These are phyloP conservation scores for Felis catus DNA, from an alignment of 2,113 vertebrate species.

Conservation along the genomic window F.catus_Fca126_mat1.0 CM031415.1:189235501-189236000, in stretches of 20 bases:
- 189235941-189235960: constrained; percentile 81
- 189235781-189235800: constrained; percentile 67
- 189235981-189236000: constrained; percentile 89
- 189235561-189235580: constrained; percentile 73
- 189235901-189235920: constrained; percentile 85
- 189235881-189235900: constrained; percentile 81
- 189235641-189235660: constrained; percentile 78
- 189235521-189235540: constrained; percentile 59
- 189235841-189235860: constrained; percentile 80
- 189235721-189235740: constrained; percentile 65
- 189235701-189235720: constrained; percentile 63
- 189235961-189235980: constrained; percentile 83
- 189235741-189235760: constrained; percentile 69
- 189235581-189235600: constrained; percentile 71
- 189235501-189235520: constrained; percentile 43
- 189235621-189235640: constrained; percentile 76
- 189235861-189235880: constrained; percentile 82
- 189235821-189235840: constrained; percentile 80
- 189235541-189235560: constrained; percentile 70
- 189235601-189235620: constrained; percentile 40
- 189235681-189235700: constrained; percentile 77
- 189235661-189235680: constrained; percentile 73
- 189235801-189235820: constrained; percentile 78
- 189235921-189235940: constrained; percentile 79
- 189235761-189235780: constrained; percentile 73